Percentiles rank a stretch among this genome's conserved stretches.
Conservation (phyloP, 2,797 vertebrate species). For the Clarias platycephalus region DNA sequence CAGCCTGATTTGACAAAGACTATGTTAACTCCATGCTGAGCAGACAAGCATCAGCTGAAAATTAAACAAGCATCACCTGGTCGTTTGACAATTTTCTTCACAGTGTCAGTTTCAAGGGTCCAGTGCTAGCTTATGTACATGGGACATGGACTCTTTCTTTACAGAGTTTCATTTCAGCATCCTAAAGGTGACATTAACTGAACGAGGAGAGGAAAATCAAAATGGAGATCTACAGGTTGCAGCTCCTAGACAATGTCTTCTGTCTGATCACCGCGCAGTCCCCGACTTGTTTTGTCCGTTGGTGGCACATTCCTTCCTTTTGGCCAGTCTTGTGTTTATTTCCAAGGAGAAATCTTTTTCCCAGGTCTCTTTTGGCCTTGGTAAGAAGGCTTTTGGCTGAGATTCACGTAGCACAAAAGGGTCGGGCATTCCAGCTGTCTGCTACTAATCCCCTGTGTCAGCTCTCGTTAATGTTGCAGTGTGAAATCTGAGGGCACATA, state of each 20-base stretch:
- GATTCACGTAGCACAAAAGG: conserved; percentile 91
- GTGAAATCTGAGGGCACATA: conserved; percentile 95
- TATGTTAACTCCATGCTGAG: neutral
- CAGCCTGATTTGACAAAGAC: neutral
- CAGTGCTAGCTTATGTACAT: neutral
- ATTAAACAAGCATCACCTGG: neutral
- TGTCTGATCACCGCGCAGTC: conserved; percentile 41
- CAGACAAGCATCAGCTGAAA: neutral
- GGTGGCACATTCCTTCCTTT: conserved; percentile 72
- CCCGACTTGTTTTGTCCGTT: conserved; percentile 58
- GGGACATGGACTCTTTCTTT: too few species aligned
- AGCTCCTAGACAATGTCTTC: conserved; percentile 14
- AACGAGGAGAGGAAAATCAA: neutral
- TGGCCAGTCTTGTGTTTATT: conserved; percentile 70
- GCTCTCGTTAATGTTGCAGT: conserved; percentile 96
- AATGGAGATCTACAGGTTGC: conserved; percentile 24
- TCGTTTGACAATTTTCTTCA: neutral
- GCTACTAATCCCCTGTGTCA: conserved; percentile 98
- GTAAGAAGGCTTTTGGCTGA: conserved; percentile 90
- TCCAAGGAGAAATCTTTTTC: conserved; percentile 73
- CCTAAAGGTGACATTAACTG: neutral
- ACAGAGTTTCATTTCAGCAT: neutral
- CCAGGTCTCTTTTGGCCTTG: conserved; percentile 84
- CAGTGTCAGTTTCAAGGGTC: neutral
- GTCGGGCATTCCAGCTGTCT: conserved; percentile 98